These are phyloP conservation scores for Eidolon helvum DNA, from an alignment of 2,113 vertebrate genomes.

Conservation along the genomic window DNA sequence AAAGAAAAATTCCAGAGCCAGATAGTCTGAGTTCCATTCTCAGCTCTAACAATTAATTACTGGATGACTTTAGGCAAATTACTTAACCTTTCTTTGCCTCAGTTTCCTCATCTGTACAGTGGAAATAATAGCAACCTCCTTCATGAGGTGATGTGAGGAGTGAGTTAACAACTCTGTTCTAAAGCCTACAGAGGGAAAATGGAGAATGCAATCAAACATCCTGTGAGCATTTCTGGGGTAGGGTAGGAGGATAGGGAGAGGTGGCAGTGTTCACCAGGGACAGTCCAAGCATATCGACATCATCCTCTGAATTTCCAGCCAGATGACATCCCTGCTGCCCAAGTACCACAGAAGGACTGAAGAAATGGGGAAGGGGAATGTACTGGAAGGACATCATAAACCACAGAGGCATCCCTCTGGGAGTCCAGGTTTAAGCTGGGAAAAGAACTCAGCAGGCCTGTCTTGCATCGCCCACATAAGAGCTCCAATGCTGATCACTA, in stretches of 20 bases:
- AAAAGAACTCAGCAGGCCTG: not conserved
- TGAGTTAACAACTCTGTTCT: not conserved
- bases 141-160: not conserved
- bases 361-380: not conserved
- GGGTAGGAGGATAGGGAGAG: no score
- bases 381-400: not conserved
- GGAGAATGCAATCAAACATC: not conserved
- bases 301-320: not conserved
- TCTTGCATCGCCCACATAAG: not conserved
- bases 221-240: not conserved
- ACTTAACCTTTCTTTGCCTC: not conserved
- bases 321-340: not conserved
- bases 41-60: not conserved
- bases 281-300: not conserved
- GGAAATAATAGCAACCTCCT: not conserved
- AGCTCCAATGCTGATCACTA: not conserved
- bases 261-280: not conserved
- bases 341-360: not conserved
- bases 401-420: not conserved
- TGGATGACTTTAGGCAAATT: not conserved
- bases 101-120: not conserved
- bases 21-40: not conserved
- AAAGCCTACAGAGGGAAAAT: not conserved
- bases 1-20: not conserved
- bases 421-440: not conserved